Conservation (phyloP, 2,113 vertebrate species). For the Limanda limanda region DNA sequence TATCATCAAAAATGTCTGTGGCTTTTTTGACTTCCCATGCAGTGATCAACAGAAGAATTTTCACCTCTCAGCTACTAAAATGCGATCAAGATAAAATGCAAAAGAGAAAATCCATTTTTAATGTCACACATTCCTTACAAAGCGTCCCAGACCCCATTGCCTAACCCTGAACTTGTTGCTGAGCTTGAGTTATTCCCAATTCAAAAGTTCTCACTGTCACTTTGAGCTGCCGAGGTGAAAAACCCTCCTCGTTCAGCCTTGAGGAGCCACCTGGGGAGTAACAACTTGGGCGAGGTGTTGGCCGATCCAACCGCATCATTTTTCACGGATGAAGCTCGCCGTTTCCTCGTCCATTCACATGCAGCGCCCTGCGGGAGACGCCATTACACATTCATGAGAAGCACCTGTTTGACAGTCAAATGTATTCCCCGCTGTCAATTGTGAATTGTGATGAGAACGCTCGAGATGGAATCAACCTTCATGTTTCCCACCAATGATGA, state of each 20-base stretch:
- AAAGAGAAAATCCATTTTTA: neutral
- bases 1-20: neutral
- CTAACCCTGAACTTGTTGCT: neutral
- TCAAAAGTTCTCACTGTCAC: constrained; percentile 1
- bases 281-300: constrained; percentile 13
- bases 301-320: constrained; percentile 23
- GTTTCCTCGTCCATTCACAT: constrained; percentile 23
- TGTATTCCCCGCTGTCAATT: constrained; percentile 45
- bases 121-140: too few species aligned
- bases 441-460: neutral
- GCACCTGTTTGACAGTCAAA: constrained; percentile 60
- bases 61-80: neutral
- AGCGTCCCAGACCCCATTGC: neutral
- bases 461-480: constrained; percentile 54
- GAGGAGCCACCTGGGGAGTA: neutral
- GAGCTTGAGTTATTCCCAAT: neutral
- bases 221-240: neutral
- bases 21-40: neutral
- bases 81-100: neutral
- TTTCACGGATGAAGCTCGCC: constrained; percentile 27
- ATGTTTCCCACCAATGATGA: constrained; percentile 21
- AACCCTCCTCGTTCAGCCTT: neutral
- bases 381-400: constrained; percentile 62
- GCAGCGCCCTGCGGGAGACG: neutral
- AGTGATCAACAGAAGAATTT: too few species aligned